Evolutionary conservation across 2,797 vertebrate species (phyloP), one percentile per base, ranked within the genome.

Genomic region (Chelmon rostratus): DNA sequence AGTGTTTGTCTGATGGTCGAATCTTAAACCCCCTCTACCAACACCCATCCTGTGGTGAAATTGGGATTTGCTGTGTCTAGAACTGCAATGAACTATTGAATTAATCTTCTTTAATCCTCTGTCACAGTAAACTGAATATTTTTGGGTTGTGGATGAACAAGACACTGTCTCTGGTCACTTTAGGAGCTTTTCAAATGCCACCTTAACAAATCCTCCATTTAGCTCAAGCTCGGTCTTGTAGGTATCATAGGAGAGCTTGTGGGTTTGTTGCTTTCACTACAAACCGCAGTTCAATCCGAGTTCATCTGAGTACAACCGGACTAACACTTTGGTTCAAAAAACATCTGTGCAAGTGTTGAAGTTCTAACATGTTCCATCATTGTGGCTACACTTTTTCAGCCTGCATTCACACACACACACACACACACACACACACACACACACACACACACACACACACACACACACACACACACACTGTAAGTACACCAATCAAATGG

Each of bases 291-390:
- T 78, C 59, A 71, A 65, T 61, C 35, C 2, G 58, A 81, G 73
- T 79, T 87, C 75, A 75, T 54, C 42, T 37, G 23, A 57, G 46
- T 11, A 38, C 50, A 78, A 31, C 28, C 7, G 40, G 67, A 56
- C 37, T 2, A 61, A 74, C 28, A 59, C 67, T 68, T 33, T 16
- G 53, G 35, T 28, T 54, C 18, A 25, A 40, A 23, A 70, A 59
- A 42, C 4, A 1, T 70, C 47, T 61, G 44, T 40, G 23, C 64
- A 73, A 65, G 62, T 66, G 59, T 56, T 73, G 23, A 71, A 77
- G 59, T 67, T 71, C 52, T 19, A 64, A 61, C 56, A 53, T 46
- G 50, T 50, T 56, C 46, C 63, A 42, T 78, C 63, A 58, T 64
- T 65, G 52, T 23, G 8, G 76, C 73, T 61, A 9, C 73, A 44